A percentile compares a stretch with the other conserved stretches of the same genome.
phyloP scores from a whole-genome alignment of 2,888 invertebrate species.

The Azorinus chamasolen region DNA sequence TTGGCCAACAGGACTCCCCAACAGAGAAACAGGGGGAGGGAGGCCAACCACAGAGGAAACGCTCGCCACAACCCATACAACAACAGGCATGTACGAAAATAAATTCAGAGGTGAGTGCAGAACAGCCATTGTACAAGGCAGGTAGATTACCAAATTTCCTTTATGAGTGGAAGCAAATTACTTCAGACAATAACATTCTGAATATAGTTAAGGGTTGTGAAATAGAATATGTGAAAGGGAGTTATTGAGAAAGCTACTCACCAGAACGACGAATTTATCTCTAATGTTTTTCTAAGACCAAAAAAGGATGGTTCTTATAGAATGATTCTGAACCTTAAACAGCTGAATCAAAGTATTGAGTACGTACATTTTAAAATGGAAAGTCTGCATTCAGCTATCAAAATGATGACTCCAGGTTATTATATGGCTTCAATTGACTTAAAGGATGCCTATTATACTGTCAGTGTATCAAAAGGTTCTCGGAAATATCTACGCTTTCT shows the following conservation, averaged over 20 bases:
- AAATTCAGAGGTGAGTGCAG: no score
- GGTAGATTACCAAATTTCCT: no score
- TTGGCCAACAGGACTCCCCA: no score
- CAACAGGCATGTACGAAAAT: no score
- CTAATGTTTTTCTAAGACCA: constrained; percentile 46
- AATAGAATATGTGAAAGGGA: background rate
- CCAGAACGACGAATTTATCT: constrained; percentile 35
- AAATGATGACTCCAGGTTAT: constrained; percentile 44
- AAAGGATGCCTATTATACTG: constrained; percentile 61
- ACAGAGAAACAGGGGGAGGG: no score
- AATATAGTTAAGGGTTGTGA: no score
- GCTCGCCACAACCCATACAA: no score
- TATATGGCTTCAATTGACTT: constrained; percentile 61
- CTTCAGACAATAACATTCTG: no score
- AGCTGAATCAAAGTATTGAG: constrained; percentile 43
- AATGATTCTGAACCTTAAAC: constrained; percentile 59
- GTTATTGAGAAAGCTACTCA: constrained; percentile 21
- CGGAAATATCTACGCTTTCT: constrained; percentile 39
- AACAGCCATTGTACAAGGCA: no score
- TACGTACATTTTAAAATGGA: constrained; percentile 71
- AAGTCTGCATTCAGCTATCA: constrained; percentile 42
- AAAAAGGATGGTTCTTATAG: constrained; percentile 48
- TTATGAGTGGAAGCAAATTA: no score
- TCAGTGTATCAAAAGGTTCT: constrained; percentile 36
- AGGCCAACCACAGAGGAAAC: no score